Conservation (phyloP, 2,888 invertebrate species). For the Cephus runcator region DNA sequence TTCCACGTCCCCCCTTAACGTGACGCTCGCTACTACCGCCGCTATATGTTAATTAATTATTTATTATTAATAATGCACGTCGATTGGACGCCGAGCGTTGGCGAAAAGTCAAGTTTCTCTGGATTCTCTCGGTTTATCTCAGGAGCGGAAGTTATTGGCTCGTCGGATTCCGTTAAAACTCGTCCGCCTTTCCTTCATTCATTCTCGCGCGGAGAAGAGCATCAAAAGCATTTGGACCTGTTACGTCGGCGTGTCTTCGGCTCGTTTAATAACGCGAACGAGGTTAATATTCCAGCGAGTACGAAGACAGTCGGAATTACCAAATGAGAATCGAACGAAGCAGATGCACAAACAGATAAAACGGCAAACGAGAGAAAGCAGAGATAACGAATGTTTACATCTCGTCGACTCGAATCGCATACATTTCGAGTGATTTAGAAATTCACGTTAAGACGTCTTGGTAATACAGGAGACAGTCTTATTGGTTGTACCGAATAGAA, state of each 20-base stretch:
- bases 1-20: background rate
- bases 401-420: background rate
- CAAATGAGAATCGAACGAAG: background rate
- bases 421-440: background rate
- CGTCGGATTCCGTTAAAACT: background rate
- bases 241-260: background rate
- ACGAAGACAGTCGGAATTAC: background rate
- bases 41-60: conserved; percentile 9
- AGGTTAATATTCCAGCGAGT: background rate
- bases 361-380: background rate
- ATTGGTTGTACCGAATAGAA: too few species aligned
- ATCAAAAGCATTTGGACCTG: background rate
- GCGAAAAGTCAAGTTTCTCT: conserved; percentile 22
- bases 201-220: background rate
- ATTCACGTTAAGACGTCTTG: background rate
- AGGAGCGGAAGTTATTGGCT: background rate
- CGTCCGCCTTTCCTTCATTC: background rate
- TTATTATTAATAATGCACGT: conserved; percentile 46
- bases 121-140: background rate
- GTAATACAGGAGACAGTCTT: background rate
- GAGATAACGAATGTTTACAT: background rate
- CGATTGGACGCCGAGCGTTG: conserved; percentile 43
- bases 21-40: conserved; percentile 10
- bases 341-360: background rate
- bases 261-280: background rate